Conservation (phyloP, 2,113 vertebrate species). For the Megalops atlanticus region DNA sequence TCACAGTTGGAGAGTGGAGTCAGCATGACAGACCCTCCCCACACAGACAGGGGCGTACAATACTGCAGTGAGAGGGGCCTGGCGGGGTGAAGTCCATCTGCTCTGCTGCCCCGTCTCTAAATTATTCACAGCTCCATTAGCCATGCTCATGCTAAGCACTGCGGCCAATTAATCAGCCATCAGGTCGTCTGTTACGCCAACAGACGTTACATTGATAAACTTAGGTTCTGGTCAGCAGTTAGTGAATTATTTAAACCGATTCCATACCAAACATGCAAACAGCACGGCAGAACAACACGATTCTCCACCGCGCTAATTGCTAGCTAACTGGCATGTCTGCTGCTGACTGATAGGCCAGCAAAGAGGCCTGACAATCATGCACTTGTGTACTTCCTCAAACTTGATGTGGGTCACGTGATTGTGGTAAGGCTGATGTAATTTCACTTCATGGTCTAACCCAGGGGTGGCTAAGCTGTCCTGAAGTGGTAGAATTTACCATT, state of each 20-base stretch:
- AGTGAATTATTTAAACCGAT: constrained; percentile 70
- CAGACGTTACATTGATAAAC: constrained; percentile 15
- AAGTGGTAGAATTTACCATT: too few species aligned
- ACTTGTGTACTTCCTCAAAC: not conserved
- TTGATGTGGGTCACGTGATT: not conserved
- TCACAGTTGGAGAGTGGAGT: not conserved
- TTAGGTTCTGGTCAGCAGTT: constrained; percentile 18
- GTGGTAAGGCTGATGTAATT: not conserved
- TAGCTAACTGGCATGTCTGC: not conserved
- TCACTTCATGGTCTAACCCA: too few species aligned
- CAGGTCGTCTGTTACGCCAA: constrained; percentile 18
- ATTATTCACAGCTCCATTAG: constrained; percentile 57
- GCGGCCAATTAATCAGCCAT: constrained; percentile 46
- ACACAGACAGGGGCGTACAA: too few species aligned
- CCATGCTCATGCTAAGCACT: constrained; percentile 39
- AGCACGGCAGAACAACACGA: too few species aligned
- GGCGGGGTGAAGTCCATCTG: constrained; percentile 47
- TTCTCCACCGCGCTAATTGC: not conserved
- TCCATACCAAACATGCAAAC: constrained; percentile 45
- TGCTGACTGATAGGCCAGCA: not conserved
- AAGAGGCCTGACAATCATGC: not conserved
- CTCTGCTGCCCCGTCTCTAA: constrained; percentile 40
- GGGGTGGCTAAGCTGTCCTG: too few species aligned
- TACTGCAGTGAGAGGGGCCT: not conserved
- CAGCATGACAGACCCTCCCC: too few species aligned